Evolutionary conservation across 2,113 vertebrate genomes (phyloP), one percentile per base, ranked within the genome.

Genomic region (Chloropsis hardwickii): DNA sequence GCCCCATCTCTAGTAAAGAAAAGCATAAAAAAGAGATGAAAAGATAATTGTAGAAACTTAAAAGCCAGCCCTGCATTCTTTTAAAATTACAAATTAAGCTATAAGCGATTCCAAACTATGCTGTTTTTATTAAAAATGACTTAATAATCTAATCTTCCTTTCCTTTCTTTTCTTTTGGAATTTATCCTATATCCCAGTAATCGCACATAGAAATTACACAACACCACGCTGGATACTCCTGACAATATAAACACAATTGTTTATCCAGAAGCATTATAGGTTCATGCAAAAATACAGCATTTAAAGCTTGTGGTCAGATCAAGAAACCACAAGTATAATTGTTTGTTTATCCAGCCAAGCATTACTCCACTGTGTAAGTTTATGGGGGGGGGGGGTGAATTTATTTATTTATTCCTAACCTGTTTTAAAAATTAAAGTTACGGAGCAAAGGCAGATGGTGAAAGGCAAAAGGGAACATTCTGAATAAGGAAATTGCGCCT

Each of bases 241-340:
- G 90, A 96, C 64, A 97, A 96, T 95, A 95, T 98, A 98, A 98
- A 98, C 97, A 97, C 94, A 93, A 97, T 91, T 97, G 97, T 97
- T 98, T 98, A 98, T 97, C 97, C 98, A 98, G 98, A 98, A 98
- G 98, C 98, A 98, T 98, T 98, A 97, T 97, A 98, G 92, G 97
- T 97, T 98, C 98, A 97, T 97, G 94, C 95, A 98, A 98, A 98
- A 98, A 96, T 92, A 97, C 93, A 93, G 96, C 96, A 97, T 98
- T 98, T 97, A 98, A 98, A 98, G 95, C 97, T 97, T 98, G 98
- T 97, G 98, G 98, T 97, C 97, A 97, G 97, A 97, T 98, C 97
- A 97, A 97, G 97, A 98, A 98, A 97, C 98, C 98, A 97, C 98
- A 98, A 98, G 97, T 98, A 97, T 97, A 97, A 98, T 97, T 98